phyloP scores from a whole-genome alignment of 2,888 invertebrate genomes.

The Caprella mutica region DNA sequence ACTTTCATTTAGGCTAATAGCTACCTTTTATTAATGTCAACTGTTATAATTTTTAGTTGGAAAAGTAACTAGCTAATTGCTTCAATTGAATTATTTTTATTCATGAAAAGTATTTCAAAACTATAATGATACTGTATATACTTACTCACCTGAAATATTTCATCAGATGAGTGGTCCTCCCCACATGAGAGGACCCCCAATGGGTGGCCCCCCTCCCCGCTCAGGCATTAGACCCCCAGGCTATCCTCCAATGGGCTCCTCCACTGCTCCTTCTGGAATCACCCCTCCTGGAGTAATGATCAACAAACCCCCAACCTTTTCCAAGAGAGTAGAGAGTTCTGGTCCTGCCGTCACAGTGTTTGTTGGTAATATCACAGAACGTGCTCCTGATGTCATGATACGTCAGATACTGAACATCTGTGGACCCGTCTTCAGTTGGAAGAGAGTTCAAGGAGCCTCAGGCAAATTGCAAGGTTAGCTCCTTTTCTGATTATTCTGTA shows the following conservation, averaged over 20 bases:
- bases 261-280: neutral
- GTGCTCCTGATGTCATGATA: slow-evolving; percentile 89
- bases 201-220: slow-evolving; percentile 3
- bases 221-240: slow-evolving; percentile 1
- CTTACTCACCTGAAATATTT: no score
- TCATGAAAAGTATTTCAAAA: no score
- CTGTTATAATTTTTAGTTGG: no score
- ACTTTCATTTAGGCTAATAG: no score
- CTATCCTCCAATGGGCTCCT: neutral
- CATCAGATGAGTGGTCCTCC: no score
- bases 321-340: slow-evolving; percentile 35
- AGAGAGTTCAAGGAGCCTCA: slow-evolving; percentile 69
- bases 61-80: no score
- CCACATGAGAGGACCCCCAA: slow-evolving; percentile 1
- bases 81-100: no score
- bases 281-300: neutral
- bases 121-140: no score
- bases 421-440: slow-evolving; percentile 92
- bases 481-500: no score
- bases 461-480: slow-evolving; percentile 47
- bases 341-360: slow-evolving; percentile 94
- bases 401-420: slow-evolving; percentile 82
- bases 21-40: no score
- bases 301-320: slow-evolving; percentile 29
- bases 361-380: slow-evolving; percentile 90